Evolutionary conservation across 1,140 invertebrate genomes (phyloP), one percentile per base, ranked within the genome.

Genomic region (Antheraea pernyi): DNA sequence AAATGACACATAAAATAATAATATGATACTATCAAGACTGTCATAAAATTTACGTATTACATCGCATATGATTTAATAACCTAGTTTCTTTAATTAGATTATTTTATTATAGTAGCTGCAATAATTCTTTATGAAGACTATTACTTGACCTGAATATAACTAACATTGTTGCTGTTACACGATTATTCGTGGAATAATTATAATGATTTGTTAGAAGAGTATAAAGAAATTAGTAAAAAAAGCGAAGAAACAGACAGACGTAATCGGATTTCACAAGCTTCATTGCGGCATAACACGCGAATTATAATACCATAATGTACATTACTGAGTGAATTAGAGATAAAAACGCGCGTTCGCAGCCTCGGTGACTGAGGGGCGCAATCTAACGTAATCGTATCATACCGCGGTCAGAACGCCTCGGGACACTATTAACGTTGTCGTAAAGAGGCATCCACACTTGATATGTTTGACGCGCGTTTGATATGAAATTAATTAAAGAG

Each of bases 321-420:
- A n/a, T 6, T 53, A 16, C 16, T 53, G 46, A 42, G 39, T 53
- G 13, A 53, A 53, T 53, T 53, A 53, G 16, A 16, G 46, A n/a
- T 16, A 53, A 53, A 71, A 71, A 69, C 19, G 18, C 37, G 11
- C 64, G 42, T 75, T 78, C 76, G 67, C 77, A 82, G 75, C 74
- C 72, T 65, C 70, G 46, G 72, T 77, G 79, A 78, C 83, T 79
- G 76, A 77, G 75, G 77, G 84, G 83, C 80, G 81, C 81, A 86
- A 88, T 89, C 81, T 81, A 39, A 59, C 66, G 81, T 84, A 86
- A 86, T 88, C 81, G 79, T 83, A 77, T 80, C 82, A 85, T 78
- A 80, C 78, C 39, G 39, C 64, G 71, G 78, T 81, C 78, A 59
- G n/a, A 39, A 68, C 64, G 87, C 85, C 87, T 60, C 76, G 69